These are phyloP conservation scores for Pilophorus perplexus DNA, from an alignment of 2,888 invertebrate genomes.

Conservation along the genomic window DNA sequence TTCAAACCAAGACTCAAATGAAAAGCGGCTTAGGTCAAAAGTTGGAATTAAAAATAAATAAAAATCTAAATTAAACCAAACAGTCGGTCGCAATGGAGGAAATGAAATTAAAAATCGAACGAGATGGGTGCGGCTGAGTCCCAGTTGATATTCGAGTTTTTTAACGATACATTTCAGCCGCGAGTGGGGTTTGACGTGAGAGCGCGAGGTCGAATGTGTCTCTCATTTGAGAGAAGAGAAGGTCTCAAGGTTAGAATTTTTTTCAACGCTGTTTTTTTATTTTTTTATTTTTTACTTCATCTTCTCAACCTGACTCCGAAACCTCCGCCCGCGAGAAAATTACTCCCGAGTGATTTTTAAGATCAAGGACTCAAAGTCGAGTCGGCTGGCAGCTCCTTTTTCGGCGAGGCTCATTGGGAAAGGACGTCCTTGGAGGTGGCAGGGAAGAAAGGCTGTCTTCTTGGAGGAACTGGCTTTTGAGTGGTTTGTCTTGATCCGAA, in stretches of 20 bases:
- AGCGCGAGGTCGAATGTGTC: slow-evolving; percentile 24
- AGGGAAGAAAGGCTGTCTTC: slow-evolving; percentile 39
- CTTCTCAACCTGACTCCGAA: slow-evolving; percentile 32
- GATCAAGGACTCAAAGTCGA: slow-evolving; percentile 27
- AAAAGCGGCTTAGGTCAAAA: no score
- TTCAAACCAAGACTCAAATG: no score
- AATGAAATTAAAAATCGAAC: no score
- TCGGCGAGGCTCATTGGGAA: slow-evolving; percentile 34
- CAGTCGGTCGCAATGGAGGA: no score
- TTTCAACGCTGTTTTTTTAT: not conserved
- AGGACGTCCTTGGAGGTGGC: slow-evolving; percentile 35
- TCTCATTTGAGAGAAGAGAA: slow-evolving; percentile 29
- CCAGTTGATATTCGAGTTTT: slow-evolving; percentile 5
- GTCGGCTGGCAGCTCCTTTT: slow-evolving; percentile 23
- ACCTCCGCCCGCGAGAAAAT: slow-evolving; percentile 33
- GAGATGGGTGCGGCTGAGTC: slow-evolving; percentile 19
- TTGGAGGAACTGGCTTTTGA: slow-evolving; percentile 22
- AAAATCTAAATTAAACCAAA: no score
- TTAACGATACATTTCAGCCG: slow-evolving; percentile 29
- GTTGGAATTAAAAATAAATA: no score
- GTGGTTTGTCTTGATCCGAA: slow-evolving; percentile 41
- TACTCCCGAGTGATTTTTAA: slow-evolving; percentile 36
- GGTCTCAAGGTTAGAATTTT: slow-evolving; percentile 8
- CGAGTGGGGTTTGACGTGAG: slow-evolving; percentile 14
- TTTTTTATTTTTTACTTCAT: slow-evolving; percentile 24